These are phyloP conservation scores for Hyperoodon ampullatus DNA, from an alignment of 2,113 vertebrate species.

Conservation along the genomic window DNA sequence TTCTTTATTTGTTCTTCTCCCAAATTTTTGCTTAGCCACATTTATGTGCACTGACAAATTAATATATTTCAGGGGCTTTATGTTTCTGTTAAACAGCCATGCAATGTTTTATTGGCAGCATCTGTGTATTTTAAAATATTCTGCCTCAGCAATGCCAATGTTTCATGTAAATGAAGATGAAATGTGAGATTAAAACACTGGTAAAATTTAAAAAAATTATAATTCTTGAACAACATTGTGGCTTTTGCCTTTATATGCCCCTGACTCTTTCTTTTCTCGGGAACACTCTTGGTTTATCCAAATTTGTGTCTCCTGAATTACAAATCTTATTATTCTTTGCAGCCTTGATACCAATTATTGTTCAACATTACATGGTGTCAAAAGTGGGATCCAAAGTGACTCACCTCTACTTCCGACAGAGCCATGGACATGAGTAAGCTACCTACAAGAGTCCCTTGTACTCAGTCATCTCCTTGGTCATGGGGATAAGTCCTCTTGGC, in stretches of 20 bases:
- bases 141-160: slow-evolving; percentile 27
- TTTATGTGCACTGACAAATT: slow-evolving; percentile 80
- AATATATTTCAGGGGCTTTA: slow-evolving; percentile 79
- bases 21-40: slow-evolving; percentile 72
- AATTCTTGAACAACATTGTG: background rate
- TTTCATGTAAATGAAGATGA: slow-evolving; percentile 40
- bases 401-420: background rate
- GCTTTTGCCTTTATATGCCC: background rate
- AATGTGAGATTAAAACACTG: slow-evolving; percentile 35
- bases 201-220: slow-evolving; percentile 30
- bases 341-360: background rate
- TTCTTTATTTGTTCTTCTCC: slow-evolving; percentile 64
- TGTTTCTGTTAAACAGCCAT: slow-evolving; percentile 72
- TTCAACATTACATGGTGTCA: background rate
- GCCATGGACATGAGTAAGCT: background rate
- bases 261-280: background rate
- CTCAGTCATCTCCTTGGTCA: background rate
- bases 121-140: slow-evolving; percentile 80
- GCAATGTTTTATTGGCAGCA: slow-evolving; percentile 73
- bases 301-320: background rate
- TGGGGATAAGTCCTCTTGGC: background rate
- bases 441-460: background rate
- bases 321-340: background rate
- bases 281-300: background rate
- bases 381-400: background rate